Evolutionary conservation across 2,113 vertebrate species (phyloP).

Genomic region (Gracilinanus agilis): DNA sequence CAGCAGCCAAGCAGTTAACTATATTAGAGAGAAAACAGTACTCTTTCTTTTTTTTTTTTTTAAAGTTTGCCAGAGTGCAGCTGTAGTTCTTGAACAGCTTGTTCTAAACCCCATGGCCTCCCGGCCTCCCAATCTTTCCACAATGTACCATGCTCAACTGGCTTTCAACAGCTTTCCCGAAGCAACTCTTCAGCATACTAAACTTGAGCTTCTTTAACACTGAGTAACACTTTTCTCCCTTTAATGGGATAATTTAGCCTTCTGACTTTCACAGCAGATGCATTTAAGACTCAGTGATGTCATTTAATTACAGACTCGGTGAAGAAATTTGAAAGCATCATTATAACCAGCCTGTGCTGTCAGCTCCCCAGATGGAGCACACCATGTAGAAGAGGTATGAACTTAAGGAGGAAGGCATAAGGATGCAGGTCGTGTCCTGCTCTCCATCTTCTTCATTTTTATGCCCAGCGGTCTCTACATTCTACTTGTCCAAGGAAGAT

Average conservation of each 20-base stretch:
- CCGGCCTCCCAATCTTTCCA: slow-evolving; percentile 62
- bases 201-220: slow-evolving; percentile 67
- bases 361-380: slow-evolving; percentile 69
- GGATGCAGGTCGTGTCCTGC: slow-evolving; percentile 25
- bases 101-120: slow-evolving; percentile 66
- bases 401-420: slow-evolving; percentile 20
- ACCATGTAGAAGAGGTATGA: slow-evolving; percentile 31
- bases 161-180: slow-evolving; percentile 69
- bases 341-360: slow-evolving; percentile 63
- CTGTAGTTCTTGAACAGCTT: slow-evolving; percentile 75
- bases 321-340: slow-evolving; percentile 69
- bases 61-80: slow-evolving; percentile 68
- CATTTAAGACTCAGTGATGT: slow-evolving; percentile 75
- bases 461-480: slow-evolving; percentile 22
- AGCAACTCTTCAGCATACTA: slow-evolving; percentile 69
- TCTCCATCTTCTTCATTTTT: slow-evolving; percentile 34
- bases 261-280: slow-evolving; percentile 79
- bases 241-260: slow-evolving; percentile 75
- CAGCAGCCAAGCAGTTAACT: slow-evolving; percentile 71
- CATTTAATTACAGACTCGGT: slow-evolving; percentile 76
- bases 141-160: slow-evolving; percentile 58
- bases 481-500: slow-evolving; percentile 51
- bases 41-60: slow-evolving; percentile 40
- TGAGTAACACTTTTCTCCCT: slow-evolving; percentile 63
- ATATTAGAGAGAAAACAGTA: slow-evolving; percentile 31